Base-by-base conservation (phyloP, 2,113 vertebrate genomes). In the Antigone vipio region DNA sequence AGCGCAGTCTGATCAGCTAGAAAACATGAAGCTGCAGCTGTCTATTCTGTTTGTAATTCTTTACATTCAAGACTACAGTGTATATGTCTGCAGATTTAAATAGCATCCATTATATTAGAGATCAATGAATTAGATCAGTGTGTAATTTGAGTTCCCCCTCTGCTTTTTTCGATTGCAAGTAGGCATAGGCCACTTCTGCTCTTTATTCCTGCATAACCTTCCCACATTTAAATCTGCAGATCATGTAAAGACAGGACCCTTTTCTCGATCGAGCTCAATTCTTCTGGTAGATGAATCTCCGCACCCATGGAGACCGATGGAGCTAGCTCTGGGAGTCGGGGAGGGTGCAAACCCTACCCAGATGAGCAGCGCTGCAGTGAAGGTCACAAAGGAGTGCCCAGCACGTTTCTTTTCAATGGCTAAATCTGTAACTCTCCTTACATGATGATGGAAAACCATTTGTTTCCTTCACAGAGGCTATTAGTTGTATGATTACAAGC, bases 271-370 rank as follows among this genome's bases (percentile, higher is more conserved):
- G 44, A 62, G 26, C 27, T 82, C 40, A 6, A 0, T 60, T 86
- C 38, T 32, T 83, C n/a, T 1, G 1, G 11, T 3, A 67, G 20
- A 5, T 45, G 29, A 55, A 18, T 52, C 38, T 80, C 72, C 74
- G 68, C 14, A 47, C 9, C 26, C 24, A 1, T 6, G n/a, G 38
- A 50, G 63, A 26, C 5, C 0, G 4, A 4, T 4, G 12, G 22
- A 34, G 29, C 4, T 7, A 4, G 1, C 9, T 58, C 40, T 50
- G 49, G 45, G 49, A 38, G 13, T 5, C 45, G 47, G 12, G 27
- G 59, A 60, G 13, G 53, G 8, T 55, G 29, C 35, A 76, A 82
- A 58, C 5, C 42, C n/a, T 30, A 38, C 30, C 24, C 50, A 73
- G 32, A 14, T 0, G 11, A 79, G 44, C 40, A 87, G 47, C 15